Conservation (phyloP, 2,113 vertebrate genomes). For the Gopherus evgoodei region DNA sequence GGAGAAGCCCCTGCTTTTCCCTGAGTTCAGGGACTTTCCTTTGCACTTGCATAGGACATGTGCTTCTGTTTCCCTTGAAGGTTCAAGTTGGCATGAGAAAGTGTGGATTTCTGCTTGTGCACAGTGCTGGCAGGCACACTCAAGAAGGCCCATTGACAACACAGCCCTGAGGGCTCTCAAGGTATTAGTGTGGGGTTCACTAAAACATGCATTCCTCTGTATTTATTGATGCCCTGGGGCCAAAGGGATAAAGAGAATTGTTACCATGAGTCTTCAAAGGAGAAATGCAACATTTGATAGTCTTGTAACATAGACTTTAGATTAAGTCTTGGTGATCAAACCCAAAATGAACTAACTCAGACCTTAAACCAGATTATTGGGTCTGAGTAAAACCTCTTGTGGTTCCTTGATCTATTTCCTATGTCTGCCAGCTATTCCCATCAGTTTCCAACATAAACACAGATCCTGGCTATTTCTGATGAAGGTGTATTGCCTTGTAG, state of each 20-base stretch:
- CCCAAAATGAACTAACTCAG: slow-evolving; percentile 21
- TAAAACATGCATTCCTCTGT: not conserved
- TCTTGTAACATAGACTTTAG: not conserved
- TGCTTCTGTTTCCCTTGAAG: not conserved
- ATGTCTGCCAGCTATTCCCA: slow-evolving; percentile 6
- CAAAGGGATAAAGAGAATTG: slow-evolving; percentile 13
- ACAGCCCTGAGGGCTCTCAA: not conserved
- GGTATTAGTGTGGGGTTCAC: not conserved
- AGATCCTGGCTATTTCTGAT: slow-evolving; percentile 49
- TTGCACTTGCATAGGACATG: not conserved
- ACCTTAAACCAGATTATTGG: slow-evolving; percentile 35
- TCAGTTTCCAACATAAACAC: slow-evolving; percentile 25
- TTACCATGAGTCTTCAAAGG: slow-evolving; percentile 20
- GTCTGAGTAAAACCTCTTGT: slow-evolving; percentile 12
- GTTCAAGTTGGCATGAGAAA: not conserved
- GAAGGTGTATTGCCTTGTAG: slow-evolving; percentile 48
- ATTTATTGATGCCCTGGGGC: not conserved
- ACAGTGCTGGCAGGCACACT: not conserved
- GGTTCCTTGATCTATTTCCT: not conserved
- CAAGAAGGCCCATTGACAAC: not conserved
- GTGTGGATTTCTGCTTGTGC: not conserved
- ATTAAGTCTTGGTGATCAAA: slow-evolving; percentile 42
- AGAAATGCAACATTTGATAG: not conserved
- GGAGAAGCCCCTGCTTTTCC: not conserved
- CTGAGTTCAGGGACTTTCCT: not conserved